Percentiles rank a stretch among this genome's conserved stretches.
Evolutionary conservation across 2,888 invertebrate genomes (phyloP).

Genomic region (Penaeus monodon): DNA sequence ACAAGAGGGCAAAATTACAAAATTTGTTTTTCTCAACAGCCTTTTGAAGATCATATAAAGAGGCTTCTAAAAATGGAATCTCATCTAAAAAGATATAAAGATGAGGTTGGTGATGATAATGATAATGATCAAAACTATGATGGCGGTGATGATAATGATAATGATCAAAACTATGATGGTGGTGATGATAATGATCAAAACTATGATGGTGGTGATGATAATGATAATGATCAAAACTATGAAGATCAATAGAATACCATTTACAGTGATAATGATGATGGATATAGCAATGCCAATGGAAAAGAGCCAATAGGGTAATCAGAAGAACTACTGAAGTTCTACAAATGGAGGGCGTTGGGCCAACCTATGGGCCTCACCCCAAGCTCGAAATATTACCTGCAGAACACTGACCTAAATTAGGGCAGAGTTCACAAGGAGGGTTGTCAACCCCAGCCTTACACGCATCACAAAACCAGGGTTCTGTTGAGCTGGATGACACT

Average conservation of each 20-base stretch:
- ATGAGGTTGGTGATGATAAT: no score
- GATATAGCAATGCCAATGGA: neutral
- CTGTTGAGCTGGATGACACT: slow-evolving; percentile 93
- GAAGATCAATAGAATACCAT: no score
- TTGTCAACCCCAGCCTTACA: slow-evolving; percentile 91
- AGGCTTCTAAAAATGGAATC: neutral
- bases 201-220: no score
- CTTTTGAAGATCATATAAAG: neutral
- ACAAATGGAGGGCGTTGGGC: neutral
- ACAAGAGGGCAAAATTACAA: neutral
- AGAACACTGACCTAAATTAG: slow-evolving; percentile 63
- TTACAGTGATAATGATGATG: neutral
- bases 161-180: neutral
- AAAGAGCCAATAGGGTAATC: neutral
- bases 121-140: no score
- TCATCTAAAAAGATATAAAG: neutral
- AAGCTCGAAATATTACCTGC: neutral
- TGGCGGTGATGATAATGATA: neutral
- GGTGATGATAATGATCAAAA: no score
- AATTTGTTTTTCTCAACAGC: neutral
- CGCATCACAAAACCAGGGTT: slow-evolving; percentile 99
- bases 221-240: no score
- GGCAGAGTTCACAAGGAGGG: slow-evolving; percentile 78
- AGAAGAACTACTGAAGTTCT: neutral
- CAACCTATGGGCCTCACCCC: neutral